A percentile compares a stretch with the other conserved stretches of the same genome.
Evolutionary conservation across 2,113 vertebrate species (phyloP).

Genomic region (Xenopus laevis): DNA sequence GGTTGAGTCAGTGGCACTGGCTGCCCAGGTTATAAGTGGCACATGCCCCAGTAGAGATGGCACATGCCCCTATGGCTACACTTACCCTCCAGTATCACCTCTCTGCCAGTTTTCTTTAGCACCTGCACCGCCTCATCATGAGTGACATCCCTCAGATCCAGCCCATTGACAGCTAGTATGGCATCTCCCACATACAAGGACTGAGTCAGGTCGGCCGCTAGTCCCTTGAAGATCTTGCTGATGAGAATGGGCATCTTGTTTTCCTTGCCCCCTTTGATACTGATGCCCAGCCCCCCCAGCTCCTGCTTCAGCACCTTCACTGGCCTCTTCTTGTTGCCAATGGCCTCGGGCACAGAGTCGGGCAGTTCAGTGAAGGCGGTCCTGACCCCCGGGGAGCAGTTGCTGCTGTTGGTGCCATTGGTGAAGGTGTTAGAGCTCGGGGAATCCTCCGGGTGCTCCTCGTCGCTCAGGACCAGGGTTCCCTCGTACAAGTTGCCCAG

Average conservation of each 20-base stretch:
- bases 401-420: conserved; percentile 61
- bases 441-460: conserved; percentile 64
- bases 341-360: conserved; percentile 82
- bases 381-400: conserved; percentile 61
- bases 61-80: background rate
- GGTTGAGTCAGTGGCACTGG: no score
- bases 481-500: conserved; percentile 79
- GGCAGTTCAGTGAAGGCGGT: conserved; percentile 78
- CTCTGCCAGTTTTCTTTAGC: conserved; percentile 86
- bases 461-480: conserved; percentile 81
- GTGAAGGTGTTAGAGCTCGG: conserved; percentile 72
- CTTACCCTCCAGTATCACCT: conserved; percentile 92
- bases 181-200: conserved; percentile 95
- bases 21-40: no score
- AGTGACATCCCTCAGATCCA: conserved; percentile 90
- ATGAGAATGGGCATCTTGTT: conserved; percentile 98
- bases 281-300: conserved; percentile 90
- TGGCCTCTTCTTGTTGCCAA: conserved; percentile 86
- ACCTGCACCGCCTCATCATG: conserved; percentile 95
- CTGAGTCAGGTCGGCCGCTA: conserved; percentile 92
- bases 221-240: conserved; percentile 94
- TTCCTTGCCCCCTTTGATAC: conserved; percentile 95
- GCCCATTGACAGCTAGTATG: conserved; percentile 87
- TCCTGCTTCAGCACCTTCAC: conserved; percentile 93
- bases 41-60: no score